phyloP scores from a whole-genome alignment of 1,140 invertebrate genomes.

The Holotrichia oblita region DNA sequence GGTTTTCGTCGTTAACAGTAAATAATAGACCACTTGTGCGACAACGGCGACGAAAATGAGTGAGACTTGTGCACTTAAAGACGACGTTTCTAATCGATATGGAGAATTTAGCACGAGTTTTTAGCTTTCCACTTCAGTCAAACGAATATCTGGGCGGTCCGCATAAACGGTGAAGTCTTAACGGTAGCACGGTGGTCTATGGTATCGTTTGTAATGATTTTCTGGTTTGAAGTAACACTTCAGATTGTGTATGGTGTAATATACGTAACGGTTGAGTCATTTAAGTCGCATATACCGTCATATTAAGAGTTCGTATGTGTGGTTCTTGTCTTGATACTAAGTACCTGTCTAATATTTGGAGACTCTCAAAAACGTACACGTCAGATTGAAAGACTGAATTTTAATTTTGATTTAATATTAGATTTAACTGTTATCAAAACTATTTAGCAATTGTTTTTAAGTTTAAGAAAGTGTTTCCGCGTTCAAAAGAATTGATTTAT shows the following conservation, averaged over 20 bases:
- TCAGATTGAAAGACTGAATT: neutral
- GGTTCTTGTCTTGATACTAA: neutral
- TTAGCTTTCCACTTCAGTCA: neutral
- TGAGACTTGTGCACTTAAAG: neutral
- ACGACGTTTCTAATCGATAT: neutral
- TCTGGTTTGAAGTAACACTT: neutral
- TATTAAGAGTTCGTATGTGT: neutral
- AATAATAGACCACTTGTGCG: constrained; percentile 6
- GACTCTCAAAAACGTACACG: neutral
- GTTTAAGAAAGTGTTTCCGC: too few relatives aligned
- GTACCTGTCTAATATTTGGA: neutral
- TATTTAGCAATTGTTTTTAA: too few relatives aligned
- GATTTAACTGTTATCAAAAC: too few relatives aligned
- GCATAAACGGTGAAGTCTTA: neutral
- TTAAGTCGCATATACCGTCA: too few relatives aligned
- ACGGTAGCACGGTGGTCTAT: neutral
- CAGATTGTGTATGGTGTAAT: neutral
- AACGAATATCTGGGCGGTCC: neutral
- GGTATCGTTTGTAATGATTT: neutral
- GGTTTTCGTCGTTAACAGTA: neutral
- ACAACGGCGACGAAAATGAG: neutral
- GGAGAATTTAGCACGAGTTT: neutral
- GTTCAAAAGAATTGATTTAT: too few relatives aligned
- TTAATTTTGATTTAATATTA: neutral
- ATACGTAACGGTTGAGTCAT: neutral